These are phyloP conservation scores for Tadarida brasiliensis DNA, from an alignment of 2,797 vertebrate genomes.

Conservation along the genomic window DNA sequence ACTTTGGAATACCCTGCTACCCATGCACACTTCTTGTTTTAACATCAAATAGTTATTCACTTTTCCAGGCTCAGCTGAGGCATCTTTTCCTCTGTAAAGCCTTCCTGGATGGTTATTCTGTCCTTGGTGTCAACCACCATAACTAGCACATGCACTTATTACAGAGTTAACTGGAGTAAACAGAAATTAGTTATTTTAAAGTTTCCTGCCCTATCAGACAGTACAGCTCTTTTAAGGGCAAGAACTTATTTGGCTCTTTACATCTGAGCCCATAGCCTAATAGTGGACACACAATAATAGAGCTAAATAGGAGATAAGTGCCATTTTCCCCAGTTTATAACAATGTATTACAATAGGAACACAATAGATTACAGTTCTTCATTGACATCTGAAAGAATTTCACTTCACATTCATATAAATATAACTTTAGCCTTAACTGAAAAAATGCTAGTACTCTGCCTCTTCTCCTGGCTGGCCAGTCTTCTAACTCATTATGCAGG, in stretches of 20 bases:
- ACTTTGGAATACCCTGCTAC: background rate
- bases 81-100: background rate
- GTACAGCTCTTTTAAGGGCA: background rate
- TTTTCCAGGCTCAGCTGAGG: background rate
- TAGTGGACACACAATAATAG: background rate
- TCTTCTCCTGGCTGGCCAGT: background rate
- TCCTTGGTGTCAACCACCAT: background rate
- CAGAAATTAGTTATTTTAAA: conserved; percentile 38
- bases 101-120: background rate
- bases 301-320: background rate
- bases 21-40: background rate
- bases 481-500: background rate
- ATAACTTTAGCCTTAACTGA: background rate
- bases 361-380: background rate
- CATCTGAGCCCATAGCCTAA: background rate
- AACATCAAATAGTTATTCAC: background rate
- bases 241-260: background rate
- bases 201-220: background rate
- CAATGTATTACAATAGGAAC: background rate
- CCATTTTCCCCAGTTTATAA: background rate
- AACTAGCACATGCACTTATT: background rate
- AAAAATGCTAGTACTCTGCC: background rate
- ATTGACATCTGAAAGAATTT: conserved; percentile 12
- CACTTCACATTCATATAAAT: conserved; percentile 34
- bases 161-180: background rate